Conservation (phyloP, 2,797 vertebrate genomes). For the Glossophaga mutica region DNA sequence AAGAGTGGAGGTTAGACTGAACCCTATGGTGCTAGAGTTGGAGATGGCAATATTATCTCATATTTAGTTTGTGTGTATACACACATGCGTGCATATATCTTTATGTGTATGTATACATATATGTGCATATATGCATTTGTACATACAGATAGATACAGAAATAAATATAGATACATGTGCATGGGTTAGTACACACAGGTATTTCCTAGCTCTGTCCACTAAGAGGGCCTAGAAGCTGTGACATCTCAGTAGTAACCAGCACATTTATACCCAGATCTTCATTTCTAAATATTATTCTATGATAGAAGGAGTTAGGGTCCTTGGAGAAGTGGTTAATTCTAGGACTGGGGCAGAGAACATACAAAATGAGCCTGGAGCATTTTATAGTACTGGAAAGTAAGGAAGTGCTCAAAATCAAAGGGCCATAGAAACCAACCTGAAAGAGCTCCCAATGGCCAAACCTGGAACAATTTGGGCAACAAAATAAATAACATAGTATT, state of each 20-base stretch:
- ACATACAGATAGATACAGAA: background rate
- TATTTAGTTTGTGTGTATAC: background rate
- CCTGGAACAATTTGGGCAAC: background rate
- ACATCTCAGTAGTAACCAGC: too few species aligned
- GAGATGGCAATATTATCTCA: background rate
- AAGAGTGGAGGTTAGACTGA: background rate
- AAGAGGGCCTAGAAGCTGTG: too few species aligned
- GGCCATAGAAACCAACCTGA: background rate
- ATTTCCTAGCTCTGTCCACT: background rate
- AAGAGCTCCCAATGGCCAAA: background rate
- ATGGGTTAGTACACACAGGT: background rate
- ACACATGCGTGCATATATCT: background rate
- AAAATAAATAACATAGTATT: conserved; percentile 4
- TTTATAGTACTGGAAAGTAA: background rate
- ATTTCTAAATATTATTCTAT: too few species aligned
- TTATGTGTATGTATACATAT: background rate
- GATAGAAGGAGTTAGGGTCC: too few species aligned
- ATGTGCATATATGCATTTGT: background rate
- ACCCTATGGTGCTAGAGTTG: background rate
- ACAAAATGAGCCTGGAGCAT: too few species aligned
- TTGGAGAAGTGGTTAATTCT: too few species aligned
- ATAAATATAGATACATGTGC: background rate
- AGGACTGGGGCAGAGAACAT: too few species aligned
- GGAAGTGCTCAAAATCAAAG: conserved; percentile 20
- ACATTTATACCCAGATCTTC: too few species aligned